Percentiles rank a stretch among this genome's conserved stretches.
Conservation (phyloP, 2,797 vertebrate genomes). For the Monodelphis domestica region DNA sequence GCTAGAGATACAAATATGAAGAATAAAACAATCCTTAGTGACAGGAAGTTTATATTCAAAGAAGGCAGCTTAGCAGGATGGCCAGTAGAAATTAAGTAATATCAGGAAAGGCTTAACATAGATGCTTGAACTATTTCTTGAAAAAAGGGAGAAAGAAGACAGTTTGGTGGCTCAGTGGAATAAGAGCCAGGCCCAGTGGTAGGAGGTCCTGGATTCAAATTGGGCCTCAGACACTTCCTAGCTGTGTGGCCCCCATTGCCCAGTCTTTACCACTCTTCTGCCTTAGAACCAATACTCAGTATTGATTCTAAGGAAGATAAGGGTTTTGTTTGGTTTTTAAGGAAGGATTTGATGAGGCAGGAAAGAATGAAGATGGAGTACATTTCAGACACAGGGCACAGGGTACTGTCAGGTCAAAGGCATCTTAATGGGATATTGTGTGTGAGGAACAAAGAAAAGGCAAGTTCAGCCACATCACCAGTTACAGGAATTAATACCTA, state of each 20-base stretch:
- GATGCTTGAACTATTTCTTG: background rate
- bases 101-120: background rate
- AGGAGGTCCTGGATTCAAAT: too few species aligned
- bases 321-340: too few species aligned
- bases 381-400: background rate
- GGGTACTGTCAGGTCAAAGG: background rate
- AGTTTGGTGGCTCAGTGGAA: too few species aligned
- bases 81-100: background rate
- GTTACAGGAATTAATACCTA: background rate
- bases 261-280: too few species aligned
- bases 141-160: background rate
- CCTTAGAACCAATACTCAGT: too few species aligned
- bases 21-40: background rate
- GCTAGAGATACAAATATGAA: background rate
- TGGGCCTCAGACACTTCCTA: too few species aligned
- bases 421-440: background rate
- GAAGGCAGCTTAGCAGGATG: background rate
- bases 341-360: background rate
- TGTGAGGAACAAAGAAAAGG: background rate
- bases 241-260: too few species aligned
- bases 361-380: background rate
- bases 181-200: too few species aligned
- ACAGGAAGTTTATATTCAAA: background rate
- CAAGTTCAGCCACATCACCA: background rate
- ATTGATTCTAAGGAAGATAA: too few species aligned